Base-by-base conservation (phyloP, 2,888 invertebrate species). In the Cremastobaeus sp. region DNA sequence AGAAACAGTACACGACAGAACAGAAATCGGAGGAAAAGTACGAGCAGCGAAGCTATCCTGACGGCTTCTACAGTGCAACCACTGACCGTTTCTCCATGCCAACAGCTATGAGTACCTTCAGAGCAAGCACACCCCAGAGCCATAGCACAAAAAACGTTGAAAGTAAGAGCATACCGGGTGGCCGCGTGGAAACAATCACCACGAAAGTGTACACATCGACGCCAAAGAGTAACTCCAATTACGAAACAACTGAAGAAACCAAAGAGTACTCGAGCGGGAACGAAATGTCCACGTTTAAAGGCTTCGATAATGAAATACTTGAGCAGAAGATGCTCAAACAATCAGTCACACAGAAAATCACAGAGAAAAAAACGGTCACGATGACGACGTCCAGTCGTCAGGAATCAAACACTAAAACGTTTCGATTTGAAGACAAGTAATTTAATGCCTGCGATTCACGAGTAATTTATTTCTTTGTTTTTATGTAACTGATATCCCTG, bases 291-390 rank as follows among this genome's bases (percentile, higher is more conserved):
- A 84, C 83, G 6, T 85, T 85, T 52, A 86, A 84, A 41, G 82
- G 81, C 2, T 43, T 81, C 20, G 83, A 82, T 59, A 86, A 90
- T 0, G 91, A 92, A 37, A 89, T 89, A n/a, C 79, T 92, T 76
- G 92, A 92, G 74, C 92, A 92, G 78, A 91, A 90, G 79, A 91
- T 91, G 88, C 88, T 92, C 3, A 92, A 92, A 74, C 92, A 92
- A 77, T 92, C 92, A 0, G 90, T 91, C n/a, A 91, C 91, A 0
- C 92, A 93, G 43, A 92, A 92, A 76, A 91, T 92, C 0, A 91
- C 92, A 12, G 93, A 93, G 76, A 90, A 91, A 83, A 92, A 92
- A 81, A 92, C 92, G 0, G 90, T 93, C 0, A 92, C 92, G 82
- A 92, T 91, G 73, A 91, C 91, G 45, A 91, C 90, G 1, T 91